These are phyloP conservation scores for Acronicta leporina DNA, from an alignment of 2,888 invertebrate species.

Conservation along the genomic window DNA sequence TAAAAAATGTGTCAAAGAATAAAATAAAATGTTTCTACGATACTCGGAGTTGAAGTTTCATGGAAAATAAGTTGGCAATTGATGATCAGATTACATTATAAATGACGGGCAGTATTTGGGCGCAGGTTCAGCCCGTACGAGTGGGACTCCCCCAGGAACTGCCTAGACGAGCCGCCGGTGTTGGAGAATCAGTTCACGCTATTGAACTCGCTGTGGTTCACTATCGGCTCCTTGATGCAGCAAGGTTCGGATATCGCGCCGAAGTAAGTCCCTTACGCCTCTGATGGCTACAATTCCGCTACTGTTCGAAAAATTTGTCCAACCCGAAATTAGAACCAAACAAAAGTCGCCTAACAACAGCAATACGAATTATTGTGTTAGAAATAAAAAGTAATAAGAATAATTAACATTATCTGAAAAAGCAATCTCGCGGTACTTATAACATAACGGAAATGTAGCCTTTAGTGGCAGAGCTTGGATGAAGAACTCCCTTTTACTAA, in stretches of 20 bases:
- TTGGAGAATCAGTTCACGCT: constrained; percentile 97
- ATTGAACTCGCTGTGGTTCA: constrained; percentile 98
- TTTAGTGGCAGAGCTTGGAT: constrained; percentile 76
- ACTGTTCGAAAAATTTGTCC: constrained; percentile 24
- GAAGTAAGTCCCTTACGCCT: constrained; percentile 91
- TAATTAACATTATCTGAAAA: constrained; percentile 52
- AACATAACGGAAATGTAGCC: constrained; percentile 80
- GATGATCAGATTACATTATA: constrained; percentile 42
- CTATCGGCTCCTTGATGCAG: constrained; percentile 97
- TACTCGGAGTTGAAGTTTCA: constrained; percentile 32
- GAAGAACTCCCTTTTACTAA: constrained; percentile 81
- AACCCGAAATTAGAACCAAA: constrained; percentile 14
- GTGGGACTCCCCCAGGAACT: constrained; percentile 96
- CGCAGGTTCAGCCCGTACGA: constrained; percentile 97
- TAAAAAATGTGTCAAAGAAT: no score
- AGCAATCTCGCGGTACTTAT: constrained; percentile 61
- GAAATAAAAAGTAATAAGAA: constrained; percentile 37
- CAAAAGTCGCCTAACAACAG: constrained; percentile 27
- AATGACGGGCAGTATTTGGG: constrained; percentile 82
- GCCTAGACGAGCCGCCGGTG: constrained; percentile 95
- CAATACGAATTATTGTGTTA: not conserved
- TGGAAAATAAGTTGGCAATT: constrained; percentile 45
- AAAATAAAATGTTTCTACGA: no score
- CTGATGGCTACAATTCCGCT: constrained; percentile 74
- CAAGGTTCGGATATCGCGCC: constrained; percentile 97